Base-by-base conservation (phyloP, 2,113 vertebrate genomes). In the Aix galericulata region DNA sequence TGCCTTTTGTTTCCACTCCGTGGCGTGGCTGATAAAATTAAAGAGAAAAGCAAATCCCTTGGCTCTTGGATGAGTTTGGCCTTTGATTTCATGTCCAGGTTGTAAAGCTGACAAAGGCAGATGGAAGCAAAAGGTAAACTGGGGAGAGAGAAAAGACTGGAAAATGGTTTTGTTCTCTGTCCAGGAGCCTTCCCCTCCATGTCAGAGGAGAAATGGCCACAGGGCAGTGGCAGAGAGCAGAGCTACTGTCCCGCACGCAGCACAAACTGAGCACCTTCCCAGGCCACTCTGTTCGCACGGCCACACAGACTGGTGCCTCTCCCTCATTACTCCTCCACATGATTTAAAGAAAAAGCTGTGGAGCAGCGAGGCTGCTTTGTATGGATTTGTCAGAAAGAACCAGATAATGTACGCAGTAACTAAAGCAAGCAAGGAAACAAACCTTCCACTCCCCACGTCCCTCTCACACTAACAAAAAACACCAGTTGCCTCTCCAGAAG, bases 401-500 rank as follows among this genome's bases (percentile, higher is more conserved):
- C 31, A 34, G 82, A 69, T 46, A 38, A 74, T 0, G 5, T 25
- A 53, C 48, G 56, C 52, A 60, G 20, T 23, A 88, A 71, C 32
- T 42, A 68, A 91, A 82, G 31, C 6, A 81, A 93, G 52, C 46
- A 81, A 81, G 46, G 62, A 75, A 77, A 60, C 6, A 2, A 94
- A 77, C 11, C 21, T 50, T 18, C 64, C 15, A 5, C 55, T 69
- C 55, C 59, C 56, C 42, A 34, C 3, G 1, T 67, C 46, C 50
- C 58, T 80, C 82, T 81, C 26, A 52, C 15, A 26, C 0, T 2
- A 83, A 91, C 67, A 55, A 77, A 77, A 64, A 68, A 25, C 25
- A 81, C 52, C 83, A 68, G 34, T 3, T 93, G 50, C 67, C 46
- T 71, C 82, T 95, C 85, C 73, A 84, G 83, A 92, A 96, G 66